A percentile compares a stretch with the other conserved stretches of the same genome.
Conservation (phyloP, 1,140 invertebrate genomes). For the Dreissena polymorpha region DNA sequence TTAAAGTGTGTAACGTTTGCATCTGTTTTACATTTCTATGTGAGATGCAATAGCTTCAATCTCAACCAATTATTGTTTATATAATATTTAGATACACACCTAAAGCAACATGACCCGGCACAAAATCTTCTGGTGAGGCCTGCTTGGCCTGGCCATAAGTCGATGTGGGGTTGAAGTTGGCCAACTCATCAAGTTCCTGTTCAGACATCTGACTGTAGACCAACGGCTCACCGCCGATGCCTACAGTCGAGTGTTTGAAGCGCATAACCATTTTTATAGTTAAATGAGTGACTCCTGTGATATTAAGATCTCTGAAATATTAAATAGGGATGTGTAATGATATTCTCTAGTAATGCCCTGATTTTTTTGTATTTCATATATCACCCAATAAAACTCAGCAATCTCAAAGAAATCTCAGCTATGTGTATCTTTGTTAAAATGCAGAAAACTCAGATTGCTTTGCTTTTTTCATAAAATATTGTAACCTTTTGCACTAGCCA, state of each 20-base stretch:
- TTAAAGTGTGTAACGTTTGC: too few species aligned
- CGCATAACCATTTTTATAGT: conserved; percentile 86
- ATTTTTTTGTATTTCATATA: too few species aligned
- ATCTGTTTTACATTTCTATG: too few species aligned
- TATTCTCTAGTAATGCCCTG: too few species aligned
- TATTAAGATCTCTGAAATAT: conserved; percentile 82
- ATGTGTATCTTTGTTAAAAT: too few species aligned
- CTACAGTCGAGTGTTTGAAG: conserved; percentile 82
- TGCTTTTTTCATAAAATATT: too few species aligned
- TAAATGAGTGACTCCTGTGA: conserved; percentile 84
- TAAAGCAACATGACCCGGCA: conserved; percentile 89
- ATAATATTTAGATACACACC: conserved; percentile 68
- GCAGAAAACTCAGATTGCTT: too few species aligned
- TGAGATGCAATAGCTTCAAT: too few species aligned
- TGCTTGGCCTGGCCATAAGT: conserved; percentile 87
- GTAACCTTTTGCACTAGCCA: too few species aligned
- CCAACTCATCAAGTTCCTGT: conserved; percentile 77
- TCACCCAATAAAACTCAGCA: too few species aligned
- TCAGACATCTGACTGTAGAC: conserved; percentile 81
- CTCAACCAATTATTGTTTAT: neutral
- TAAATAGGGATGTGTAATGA: too few species aligned
- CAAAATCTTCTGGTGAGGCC: conserved; percentile 83
- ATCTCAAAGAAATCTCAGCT: too few species aligned
- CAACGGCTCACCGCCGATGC: conserved; percentile 82
- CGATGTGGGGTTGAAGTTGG: conserved; percentile 87